Evolutionary conservation across 2,888 invertebrate species (phyloP).

Genomic region (Coleophora deauratella): DNA sequence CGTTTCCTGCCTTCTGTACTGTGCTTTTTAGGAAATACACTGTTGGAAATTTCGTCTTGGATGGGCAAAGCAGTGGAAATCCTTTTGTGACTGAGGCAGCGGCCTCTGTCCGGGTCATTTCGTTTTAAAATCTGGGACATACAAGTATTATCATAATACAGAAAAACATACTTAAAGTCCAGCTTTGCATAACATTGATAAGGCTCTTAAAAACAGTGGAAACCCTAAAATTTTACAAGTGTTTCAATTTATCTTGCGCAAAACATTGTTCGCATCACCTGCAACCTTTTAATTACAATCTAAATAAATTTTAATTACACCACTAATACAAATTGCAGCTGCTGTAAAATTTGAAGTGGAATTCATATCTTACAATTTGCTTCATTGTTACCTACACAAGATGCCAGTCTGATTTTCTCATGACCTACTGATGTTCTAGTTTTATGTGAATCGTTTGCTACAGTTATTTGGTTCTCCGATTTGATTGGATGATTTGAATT

Average conservation of each 20-base stretch:
- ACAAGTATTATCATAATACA: too few relatives aligned
- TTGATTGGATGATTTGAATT: conserved; percentile 11
- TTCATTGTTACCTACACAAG: not conserved
- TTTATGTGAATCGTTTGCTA: conserved; percentile 29
- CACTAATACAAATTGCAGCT: conserved; percentile 17
- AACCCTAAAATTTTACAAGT: too few relatives aligned
- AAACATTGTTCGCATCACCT: conserved; percentile 15
- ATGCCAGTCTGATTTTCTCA: conserved; percentile 34
- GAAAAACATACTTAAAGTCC: too few relatives aligned
- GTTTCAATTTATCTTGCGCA: not conserved
- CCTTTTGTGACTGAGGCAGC: too few relatives aligned
- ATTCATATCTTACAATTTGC: not conserved
- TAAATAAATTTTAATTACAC: conserved; percentile 14
- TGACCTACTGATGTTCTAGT: conserved; percentile 33
- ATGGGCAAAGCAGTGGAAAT: too few relatives aligned
- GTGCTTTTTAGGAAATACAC: not conserved
- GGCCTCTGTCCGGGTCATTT: too few relatives aligned
- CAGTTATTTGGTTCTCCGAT: conserved; percentile 24
- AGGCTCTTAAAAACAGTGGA: too few relatives aligned
- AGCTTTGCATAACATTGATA: too few relatives aligned
- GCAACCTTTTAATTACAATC: conserved; percentile 2
- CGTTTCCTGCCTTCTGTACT: not conserved
- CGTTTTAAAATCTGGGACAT: too few relatives aligned
- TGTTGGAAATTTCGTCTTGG: too few relatives aligned
- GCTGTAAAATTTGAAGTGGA: conserved; percentile 2